Evolutionary conservation across 2,113 vertebrate species (phyloP), one percentile per base, ranked within the genome.

Genomic region (Calyptomena viridis): DNA sequence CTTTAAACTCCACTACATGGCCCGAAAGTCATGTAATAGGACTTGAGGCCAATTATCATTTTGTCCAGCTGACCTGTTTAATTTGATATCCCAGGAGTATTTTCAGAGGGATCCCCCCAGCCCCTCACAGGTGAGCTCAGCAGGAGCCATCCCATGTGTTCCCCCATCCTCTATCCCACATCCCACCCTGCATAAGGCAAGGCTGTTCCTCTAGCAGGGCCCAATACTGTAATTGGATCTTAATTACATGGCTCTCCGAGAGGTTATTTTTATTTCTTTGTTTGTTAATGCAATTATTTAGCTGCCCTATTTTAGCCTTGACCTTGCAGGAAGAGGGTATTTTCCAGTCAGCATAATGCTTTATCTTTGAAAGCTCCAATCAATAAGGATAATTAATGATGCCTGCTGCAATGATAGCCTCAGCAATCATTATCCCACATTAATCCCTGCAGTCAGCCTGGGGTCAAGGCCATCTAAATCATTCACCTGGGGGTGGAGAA

Each of bases 311-410:
- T 98, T 98, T 98, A 99, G 99, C 98, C 98, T 99, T 99, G 99
- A 99, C 99, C 99, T 99, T 99, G 99, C 95, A 97, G 97, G 97
- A 98, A 98, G 98, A 98, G 98, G 99, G 99, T 99, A 99, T 99
- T 99, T 99, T 99, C 98, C 99, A 99, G 99, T 99, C 99, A 99
- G 99, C 99, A 99, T 98, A 99, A 99, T 98, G 98, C 99, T 99
- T 99, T 99, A 99, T 99, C 99, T 99, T 98, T 98, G 99, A 99
- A 99, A 99, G 99, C 98, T 98, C 98, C 99, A 99, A 99, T 99
- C 99, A 99, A 99, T 99, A 99, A 99, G 98, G 99, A 99, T 99
- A 99, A 99, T 99, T 99, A 99, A 99, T 99, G 99, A 99, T 99
- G 99, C 99, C 99, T 98, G 98, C 98, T 98, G 98, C 99, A 99